phyloP scores from a whole-genome alignment of 2,888 invertebrate genomes.

The Agelastica alni region DNA sequence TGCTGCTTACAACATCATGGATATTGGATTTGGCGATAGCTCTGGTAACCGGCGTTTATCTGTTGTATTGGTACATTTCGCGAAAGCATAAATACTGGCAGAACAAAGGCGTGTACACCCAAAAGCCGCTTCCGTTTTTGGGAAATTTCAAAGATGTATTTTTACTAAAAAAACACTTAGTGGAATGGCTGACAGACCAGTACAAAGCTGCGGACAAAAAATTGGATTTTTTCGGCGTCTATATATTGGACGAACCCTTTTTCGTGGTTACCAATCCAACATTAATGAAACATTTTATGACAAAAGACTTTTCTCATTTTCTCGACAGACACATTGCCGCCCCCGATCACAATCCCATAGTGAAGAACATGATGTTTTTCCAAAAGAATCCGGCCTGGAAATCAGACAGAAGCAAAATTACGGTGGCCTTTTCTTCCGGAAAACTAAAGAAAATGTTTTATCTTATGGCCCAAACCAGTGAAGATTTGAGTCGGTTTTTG shows the following conservation, averaged over 20 bases:
- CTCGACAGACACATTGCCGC: constrained; percentile 56
- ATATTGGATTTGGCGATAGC: constrained; percentile 9
- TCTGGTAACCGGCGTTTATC: neutral
- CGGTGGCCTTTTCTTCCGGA: constrained; percentile 61
- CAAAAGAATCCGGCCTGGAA: constrained; percentile 61
- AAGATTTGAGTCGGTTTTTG: constrained; percentile 5
- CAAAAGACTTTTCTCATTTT: constrained; percentile 59
- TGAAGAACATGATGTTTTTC: constrained; percentile 54
- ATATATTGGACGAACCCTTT: constrained; percentile 58
- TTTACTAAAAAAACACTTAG: constrained; percentile 29
- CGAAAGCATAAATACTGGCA: constrained; percentile 42
- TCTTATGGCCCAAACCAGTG: constrained; percentile 46
- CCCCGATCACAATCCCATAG: constrained; percentile 54
- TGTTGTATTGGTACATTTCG: constrained; percentile 36
- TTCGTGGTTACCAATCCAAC: constrained; percentile 57
- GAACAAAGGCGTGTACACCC: constrained; percentile 36
- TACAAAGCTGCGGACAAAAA: constrained; percentile 30
- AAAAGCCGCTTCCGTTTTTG: constrained; percentile 39
- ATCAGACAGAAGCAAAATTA: constrained; percentile 57
- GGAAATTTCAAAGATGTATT: constrained; percentile 37
- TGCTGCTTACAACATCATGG: constrained; percentile 22
- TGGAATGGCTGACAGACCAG: constrained; percentile 29
- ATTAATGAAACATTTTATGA: constrained; percentile 56
- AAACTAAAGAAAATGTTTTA: constrained; percentile 61
- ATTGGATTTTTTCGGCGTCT: constrained; percentile 58